phyloP scores from a whole-genome alignment of 2,113 vertebrate species.

The Notechis scutatus region DNA sequence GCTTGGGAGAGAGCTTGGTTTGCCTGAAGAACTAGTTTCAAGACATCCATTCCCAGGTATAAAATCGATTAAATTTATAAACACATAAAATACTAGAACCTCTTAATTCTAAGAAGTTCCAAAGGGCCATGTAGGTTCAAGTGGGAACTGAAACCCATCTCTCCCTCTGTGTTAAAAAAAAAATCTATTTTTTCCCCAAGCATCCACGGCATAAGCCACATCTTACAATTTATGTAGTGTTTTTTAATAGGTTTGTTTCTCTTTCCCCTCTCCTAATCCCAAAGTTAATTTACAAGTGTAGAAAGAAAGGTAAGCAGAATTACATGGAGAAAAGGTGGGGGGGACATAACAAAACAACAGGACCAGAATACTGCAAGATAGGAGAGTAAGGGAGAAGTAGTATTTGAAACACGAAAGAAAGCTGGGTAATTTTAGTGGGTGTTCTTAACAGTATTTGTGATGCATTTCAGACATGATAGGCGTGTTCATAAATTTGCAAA shows the following conservation, averaged over 20 bases:
- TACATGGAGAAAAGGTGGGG: neutral
- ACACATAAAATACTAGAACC: neutral
- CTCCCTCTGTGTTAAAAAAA: neutral
- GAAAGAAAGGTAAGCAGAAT: neutral
- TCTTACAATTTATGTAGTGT: neutral
- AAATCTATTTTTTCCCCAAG: neutral
- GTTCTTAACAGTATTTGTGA: neutral
- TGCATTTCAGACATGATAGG: neutral
- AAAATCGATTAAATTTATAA: neutral
- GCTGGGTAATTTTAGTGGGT: neutral
- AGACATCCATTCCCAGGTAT: constrained; percentile 95
- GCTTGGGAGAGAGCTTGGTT: constrained; percentile 90
- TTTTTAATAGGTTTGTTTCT: neutral
- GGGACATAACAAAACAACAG: neutral
- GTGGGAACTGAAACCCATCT: neutral
- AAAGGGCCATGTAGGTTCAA: neutral
- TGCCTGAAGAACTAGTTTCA: constrained; percentile 93
- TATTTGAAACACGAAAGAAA: too few species aligned
- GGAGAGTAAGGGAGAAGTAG: neutral
- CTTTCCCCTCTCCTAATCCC: neutral
- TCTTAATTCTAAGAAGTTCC: neutral
- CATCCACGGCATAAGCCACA: neutral
- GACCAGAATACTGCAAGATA: neutral
- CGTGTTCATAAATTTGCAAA: neutral
- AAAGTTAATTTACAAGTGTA: neutral